These are phyloP conservation scores for Erithacus rubecula DNA, from an alignment of 2,797 vertebrate species.

Conservation along the genomic window DNA sequence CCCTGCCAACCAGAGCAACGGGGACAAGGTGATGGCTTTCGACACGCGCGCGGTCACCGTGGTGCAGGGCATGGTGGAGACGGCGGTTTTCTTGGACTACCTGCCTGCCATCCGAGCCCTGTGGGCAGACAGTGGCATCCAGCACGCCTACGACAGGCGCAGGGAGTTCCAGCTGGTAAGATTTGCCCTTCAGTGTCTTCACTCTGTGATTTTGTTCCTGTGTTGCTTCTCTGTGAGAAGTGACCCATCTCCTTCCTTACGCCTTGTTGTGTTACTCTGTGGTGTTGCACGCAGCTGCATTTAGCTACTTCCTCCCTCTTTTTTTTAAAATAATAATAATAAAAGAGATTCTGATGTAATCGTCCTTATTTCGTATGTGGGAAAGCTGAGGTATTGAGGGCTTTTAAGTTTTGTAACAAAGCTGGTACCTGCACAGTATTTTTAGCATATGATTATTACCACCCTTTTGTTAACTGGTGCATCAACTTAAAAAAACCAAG, in stretches of 20 bases:
- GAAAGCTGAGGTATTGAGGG: neutral
- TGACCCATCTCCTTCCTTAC: rapidly evolving
- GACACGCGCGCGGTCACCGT: slow-evolving; percentile 87
- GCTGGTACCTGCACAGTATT: neutral
- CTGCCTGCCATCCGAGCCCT: slow-evolving; percentile 84
- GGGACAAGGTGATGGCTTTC: slow-evolving; percentile 90
- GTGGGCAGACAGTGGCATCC: slow-evolving; percentile 91
- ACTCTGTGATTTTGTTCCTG: neutral
- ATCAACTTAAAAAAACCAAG: neutral
- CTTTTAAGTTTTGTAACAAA: neutral
- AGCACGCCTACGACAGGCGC: slow-evolving; percentile 93
- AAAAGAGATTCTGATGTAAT: neutral
- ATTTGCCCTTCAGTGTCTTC: neutral
- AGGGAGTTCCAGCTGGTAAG: slow-evolving; percentile 97
- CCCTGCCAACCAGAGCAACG: slow-evolving; percentile 84
- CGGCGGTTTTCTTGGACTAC: slow-evolving; percentile 82
- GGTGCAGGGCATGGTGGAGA: slow-evolving; percentile 88
- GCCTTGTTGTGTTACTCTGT: neutral
- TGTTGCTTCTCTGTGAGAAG: neutral
- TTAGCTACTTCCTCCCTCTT: neutral
- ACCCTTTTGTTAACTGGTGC: neutral
- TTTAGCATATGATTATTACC: neutral
- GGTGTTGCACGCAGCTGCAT: neutral
- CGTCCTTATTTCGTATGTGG: neutral
- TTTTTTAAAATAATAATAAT: neutral